Evolutionary conservation across 1,140 invertebrate species (phyloP).

Genomic region (Neoseiulus cucumeris): DNA sequence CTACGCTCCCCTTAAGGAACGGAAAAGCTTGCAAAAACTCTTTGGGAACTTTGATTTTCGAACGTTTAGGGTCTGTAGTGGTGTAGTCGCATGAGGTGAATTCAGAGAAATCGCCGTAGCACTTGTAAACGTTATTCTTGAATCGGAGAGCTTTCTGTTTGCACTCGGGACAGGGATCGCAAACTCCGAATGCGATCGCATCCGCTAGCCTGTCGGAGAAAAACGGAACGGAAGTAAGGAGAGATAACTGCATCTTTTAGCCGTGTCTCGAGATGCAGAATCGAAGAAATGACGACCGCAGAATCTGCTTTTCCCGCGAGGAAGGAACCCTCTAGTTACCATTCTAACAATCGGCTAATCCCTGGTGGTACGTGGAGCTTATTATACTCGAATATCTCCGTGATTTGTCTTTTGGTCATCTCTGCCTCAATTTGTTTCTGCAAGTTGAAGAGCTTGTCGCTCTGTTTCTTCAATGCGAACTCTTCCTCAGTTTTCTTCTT

Average conservation of each 20-base stretch:
- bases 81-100: slow-evolving; percentile 69
- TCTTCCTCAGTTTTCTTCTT: neutral
- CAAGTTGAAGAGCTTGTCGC: slow-evolving; percentile 29
- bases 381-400: slow-evolving; percentile 47
- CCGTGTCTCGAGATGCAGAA: too few relatives aligned
- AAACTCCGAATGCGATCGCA: slow-evolving; percentile 62
- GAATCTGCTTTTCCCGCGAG: neutral
- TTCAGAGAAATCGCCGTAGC: slow-evolving; percentile 58
- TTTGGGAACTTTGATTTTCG: slow-evolving; percentile 47
- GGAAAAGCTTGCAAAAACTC: slow-evolving; percentile 37
- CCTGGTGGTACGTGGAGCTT: slow-evolving; percentile 42
- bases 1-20: slow-evolving; percentile 36
- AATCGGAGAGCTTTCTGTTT: slow-evolving; percentile 43
- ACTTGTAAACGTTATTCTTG: slow-evolving; percentile 49
- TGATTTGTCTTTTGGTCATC: slow-evolving; percentile 36
- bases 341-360: slow-evolving; percentile 35
- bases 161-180: slow-evolving; percentile 58
- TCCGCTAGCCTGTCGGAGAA: slow-evolving; percentile 39
- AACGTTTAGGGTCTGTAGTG: slow-evolving; percentile 47
- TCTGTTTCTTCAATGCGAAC: slow-evolving; percentile 28
- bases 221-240: slow-evolving; percentile 14
- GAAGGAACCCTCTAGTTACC: neutral
- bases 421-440: slow-evolving; percentile 24
- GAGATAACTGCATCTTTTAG: neutral
- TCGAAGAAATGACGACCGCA: too few relatives aligned